These are phyloP conservation scores for Drosophila robusta DNA, from an alignment of 2,888 invertebrate species.

Conservation along the genomic window DNA sequence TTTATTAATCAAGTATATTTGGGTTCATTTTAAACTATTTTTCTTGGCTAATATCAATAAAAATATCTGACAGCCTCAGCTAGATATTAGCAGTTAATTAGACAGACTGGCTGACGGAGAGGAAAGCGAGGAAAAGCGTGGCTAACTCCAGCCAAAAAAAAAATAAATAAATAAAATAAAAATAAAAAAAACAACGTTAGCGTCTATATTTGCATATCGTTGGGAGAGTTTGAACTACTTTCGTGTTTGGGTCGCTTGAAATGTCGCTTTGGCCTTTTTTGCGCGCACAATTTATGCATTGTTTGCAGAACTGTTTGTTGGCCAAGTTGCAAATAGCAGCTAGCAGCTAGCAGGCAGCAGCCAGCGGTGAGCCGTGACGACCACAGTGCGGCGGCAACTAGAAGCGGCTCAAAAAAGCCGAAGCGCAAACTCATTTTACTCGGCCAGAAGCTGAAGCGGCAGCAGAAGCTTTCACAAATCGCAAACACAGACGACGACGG, in stretches of 20 bases:
- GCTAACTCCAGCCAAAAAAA: background rate
- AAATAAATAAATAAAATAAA: background rate
- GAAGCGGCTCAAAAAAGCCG: constrained; percentile 45
- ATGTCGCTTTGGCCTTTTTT: constrained; percentile 63
- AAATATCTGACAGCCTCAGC: background rate
- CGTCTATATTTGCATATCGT: constrained; percentile 42
- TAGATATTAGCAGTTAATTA: constrained; percentile 34
- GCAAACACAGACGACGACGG: constrained; percentile 58
- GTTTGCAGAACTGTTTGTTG: constrained; percentile 63
- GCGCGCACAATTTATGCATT: constrained; percentile 73
- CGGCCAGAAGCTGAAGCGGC: constrained; percentile 27
- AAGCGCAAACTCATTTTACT: constrained; percentile 64
- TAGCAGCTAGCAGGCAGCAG: constrained; percentile 11
- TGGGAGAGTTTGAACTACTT: constrained; percentile 70
- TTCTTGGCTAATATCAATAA: constrained; percentile 22
- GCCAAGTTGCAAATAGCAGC: constrained; percentile 37
- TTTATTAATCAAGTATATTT: constrained; percentile 16
- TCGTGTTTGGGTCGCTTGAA: constrained; percentile 43
- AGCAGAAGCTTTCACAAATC: constrained; percentile 79
- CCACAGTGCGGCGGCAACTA: constrained; percentile 37
- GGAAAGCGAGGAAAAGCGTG: background rate
- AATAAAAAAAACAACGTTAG: constrained; percentile 5
- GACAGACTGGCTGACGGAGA: background rate
- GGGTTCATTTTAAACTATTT: background rate
- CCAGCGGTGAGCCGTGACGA: constrained; percentile 53